These are phyloP conservation scores for Drosophila leonis DNA, from an alignment of 2,888 invertebrate species.

Conservation along the genomic window DNA sequence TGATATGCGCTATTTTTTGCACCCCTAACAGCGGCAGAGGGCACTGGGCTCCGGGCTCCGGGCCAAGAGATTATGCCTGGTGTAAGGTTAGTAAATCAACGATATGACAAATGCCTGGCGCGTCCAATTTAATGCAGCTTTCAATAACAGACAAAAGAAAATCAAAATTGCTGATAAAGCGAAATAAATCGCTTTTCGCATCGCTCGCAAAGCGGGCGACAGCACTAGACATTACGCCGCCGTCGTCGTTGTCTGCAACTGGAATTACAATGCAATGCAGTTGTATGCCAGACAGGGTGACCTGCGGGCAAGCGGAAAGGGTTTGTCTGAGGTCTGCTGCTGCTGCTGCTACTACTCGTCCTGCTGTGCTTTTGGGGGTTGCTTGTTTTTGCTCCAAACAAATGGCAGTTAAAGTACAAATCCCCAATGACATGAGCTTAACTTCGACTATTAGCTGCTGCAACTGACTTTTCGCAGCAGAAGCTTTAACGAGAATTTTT, in stretches of 20 bases:
- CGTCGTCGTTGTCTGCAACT: slow-evolving; percentile 42
- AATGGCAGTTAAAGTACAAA: slow-evolving; percentile 24
- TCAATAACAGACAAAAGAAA: slow-evolving; percentile 60
- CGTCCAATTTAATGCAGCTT: slow-evolving; percentile 57
- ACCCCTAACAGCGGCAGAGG: slow-evolving; percentile 24
- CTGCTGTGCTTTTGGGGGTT: slow-evolving; percentile 51
- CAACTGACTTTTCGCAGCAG: not conserved
- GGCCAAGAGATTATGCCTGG: slow-evolving; percentile 67
- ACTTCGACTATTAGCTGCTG: slow-evolving; percentile 2
- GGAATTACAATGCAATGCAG: slow-evolving; percentile 64
- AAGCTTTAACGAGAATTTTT: not conserved
- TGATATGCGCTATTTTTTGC: slow-evolving; percentile 47
- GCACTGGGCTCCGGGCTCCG: slow-evolving; percentile 10
- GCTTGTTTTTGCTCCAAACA: slow-evolving; percentile 24
- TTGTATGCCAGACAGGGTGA: slow-evolving; percentile 36
- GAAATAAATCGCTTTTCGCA: slow-evolving; percentile 71
- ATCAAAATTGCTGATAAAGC: slow-evolving; percentile 75
- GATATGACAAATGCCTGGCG: slow-evolving; percentile 69
- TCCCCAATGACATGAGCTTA: slow-evolving; percentile 32
- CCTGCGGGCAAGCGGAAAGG: slow-evolving; percentile 4
- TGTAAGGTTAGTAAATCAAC: slow-evolving; percentile 78
- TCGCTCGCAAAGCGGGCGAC: slow-evolving; percentile 26
- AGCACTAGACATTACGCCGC: slow-evolving; percentile 62
- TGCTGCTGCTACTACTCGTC: not conserved
- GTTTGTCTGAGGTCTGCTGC: slow-evolving; percentile 22